A percentile compares a stretch with the other conserved stretches of the same genome.
Conservation (phyloP, 2,797 vertebrate genomes). For the Acanthiza pusilla region DNA sequence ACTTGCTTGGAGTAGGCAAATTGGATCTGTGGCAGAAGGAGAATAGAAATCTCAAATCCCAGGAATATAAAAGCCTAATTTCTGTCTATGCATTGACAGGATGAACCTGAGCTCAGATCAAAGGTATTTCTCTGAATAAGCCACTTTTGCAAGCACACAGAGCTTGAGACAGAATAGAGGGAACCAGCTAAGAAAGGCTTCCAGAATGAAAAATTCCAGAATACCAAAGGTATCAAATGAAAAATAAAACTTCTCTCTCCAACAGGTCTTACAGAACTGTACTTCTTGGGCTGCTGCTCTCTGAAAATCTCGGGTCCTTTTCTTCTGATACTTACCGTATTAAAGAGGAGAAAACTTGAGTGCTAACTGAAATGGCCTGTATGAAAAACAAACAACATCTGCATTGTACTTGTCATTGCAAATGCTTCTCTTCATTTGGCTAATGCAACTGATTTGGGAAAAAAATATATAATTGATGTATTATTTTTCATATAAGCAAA, state of each 20-base stretch:
- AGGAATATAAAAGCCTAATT: conserved; percentile 14
- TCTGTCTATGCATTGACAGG: not conserved
- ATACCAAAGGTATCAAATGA: not conserved
- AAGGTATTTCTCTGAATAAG: not conserved
- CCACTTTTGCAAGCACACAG: not conserved
- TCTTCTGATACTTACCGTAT: not conserved
- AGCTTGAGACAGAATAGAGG: not conserved
- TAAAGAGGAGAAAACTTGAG: not conserved
- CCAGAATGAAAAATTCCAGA: not conserved
- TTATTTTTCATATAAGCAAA: not conserved
- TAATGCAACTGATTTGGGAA: not conserved
- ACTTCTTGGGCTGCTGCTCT: not conserved
- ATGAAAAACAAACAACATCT: not conserved
- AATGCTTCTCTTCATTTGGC: not conserved
- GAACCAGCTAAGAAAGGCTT: not conserved
- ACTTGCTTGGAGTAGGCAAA: not conserved
- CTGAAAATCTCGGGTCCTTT: not conserved
- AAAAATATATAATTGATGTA: fast-evolving
- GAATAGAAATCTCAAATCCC: conserved; percentile 2
- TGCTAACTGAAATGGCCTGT: not conserved
- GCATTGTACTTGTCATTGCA: not conserved
- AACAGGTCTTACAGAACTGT: not conserved
- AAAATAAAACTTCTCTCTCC: not conserved
- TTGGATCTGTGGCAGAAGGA: not conserved
- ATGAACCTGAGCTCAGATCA: not conserved